A percentile compares a stretch with the other conserved stretches of the same genome.
phyloP scores from a whole-genome alignment of 1,140 invertebrate genomes.

The Hycleus cichorii region DNA sequence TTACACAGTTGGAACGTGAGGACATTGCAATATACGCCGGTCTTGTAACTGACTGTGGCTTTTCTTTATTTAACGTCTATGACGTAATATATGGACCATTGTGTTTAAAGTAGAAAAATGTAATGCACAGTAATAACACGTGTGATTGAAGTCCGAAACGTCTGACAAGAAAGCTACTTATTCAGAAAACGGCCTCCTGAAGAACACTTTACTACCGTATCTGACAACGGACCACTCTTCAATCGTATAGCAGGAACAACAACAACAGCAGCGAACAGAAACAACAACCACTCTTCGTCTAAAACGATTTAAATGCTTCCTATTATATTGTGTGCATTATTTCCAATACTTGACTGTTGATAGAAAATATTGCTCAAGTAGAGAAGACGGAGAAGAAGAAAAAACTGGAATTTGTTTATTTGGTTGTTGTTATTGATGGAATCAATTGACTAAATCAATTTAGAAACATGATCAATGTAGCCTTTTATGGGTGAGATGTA shows the following conservation, averaged over 20 bases:
- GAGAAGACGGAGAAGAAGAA: too few relatives aligned
- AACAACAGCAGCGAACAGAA: conserved; percentile 4
- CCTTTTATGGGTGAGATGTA: too few relatives aligned
- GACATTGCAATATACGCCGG: conserved; percentile 7
- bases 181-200: conserved; percentile 19
- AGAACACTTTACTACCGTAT: conserved; percentile 21
- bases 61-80: conserved; percentile 9
- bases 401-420: too few relatives aligned
- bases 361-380: too few relatives aligned
- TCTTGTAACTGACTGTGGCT: conserved; percentile 1
- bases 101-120: conserved; percentile 22
- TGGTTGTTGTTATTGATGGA: too few relatives aligned
- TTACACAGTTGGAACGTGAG: conserved; percentile 1
- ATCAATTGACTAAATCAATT: too few relatives aligned
- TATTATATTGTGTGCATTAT: too few relatives aligned
- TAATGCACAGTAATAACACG: conserved; percentile 27
- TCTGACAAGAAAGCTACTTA: conserved; percentile 26
- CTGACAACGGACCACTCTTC: conserved; percentile 23
- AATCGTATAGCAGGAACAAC: not conserved
- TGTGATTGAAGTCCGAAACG: conserved; percentile 25
- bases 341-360: too few relatives aligned
- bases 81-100: conserved; percentile 28
- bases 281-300: not conserved
- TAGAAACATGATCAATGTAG: too few relatives aligned
- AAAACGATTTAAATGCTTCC: too few relatives aligned